These are phyloP conservation scores for Syngnathus floridae DNA, from an alignment of 2,113 vertebrate species.

Conservation along the genomic window DNA sequence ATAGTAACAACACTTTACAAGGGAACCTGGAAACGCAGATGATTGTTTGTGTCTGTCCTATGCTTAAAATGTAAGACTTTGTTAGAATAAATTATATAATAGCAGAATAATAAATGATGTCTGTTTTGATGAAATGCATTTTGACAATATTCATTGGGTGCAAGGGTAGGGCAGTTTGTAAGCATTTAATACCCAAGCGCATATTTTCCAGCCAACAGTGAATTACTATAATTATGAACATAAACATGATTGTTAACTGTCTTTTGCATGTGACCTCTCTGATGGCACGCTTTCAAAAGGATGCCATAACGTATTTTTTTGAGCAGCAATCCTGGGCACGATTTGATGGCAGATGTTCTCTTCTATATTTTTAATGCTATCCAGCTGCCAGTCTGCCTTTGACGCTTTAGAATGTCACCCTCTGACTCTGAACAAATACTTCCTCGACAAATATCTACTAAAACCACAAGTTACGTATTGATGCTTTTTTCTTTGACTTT, in stretches of 20 bases:
- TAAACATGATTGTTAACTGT: conserved; percentile 59
- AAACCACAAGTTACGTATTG: background rate
- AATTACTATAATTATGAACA: conserved; percentile 71
- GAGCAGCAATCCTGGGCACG: background rate
- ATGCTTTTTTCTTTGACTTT: background rate
- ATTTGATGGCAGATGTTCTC: conserved; percentile 29
- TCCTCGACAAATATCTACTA: conserved; percentile 1
- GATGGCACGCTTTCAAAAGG: conserved; percentile 45
- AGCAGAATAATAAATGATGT: conserved; percentile 40
- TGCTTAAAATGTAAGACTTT: conserved; percentile 47
- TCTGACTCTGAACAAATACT: conserved; percentile 5
- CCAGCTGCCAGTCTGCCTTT: conserved; percentile 36
- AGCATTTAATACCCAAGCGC: conserved; percentile 51
- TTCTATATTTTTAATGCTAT: conserved; percentile 9
- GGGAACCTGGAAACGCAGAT: conserved; percentile 29
- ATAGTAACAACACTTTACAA: conserved; percentile 21
- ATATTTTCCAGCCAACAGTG: conserved; percentile 49
- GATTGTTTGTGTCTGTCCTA: conserved; percentile 18
- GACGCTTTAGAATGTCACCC: conserved; percentile 8
- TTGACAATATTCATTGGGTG: conserved; percentile 48
- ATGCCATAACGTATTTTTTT: conserved; percentile 38
- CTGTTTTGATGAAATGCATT: conserved; percentile 41
- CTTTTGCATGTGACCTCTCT: conserved; percentile 48
- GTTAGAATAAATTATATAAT: conserved; percentile 50
- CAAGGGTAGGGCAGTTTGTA: conserved; percentile 48